Evolutionary conservation across 2,113 vertebrate species (phyloP).

Genomic region (Centropus bengalensis): DNA sequence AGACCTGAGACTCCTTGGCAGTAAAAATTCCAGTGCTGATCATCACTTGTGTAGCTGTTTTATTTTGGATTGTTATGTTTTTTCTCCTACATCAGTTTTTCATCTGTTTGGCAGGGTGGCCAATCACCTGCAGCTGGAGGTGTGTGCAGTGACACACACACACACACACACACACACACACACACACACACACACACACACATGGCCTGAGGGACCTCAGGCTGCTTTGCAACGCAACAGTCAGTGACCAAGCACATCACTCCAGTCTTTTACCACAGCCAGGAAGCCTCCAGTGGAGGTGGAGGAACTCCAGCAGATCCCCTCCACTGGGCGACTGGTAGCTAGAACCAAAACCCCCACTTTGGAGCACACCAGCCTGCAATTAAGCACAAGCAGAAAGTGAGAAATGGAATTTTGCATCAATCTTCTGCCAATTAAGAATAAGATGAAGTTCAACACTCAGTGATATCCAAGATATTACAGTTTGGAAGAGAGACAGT

Average conservation of each 20-base stretch:
- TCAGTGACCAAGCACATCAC: too few relatives aligned
- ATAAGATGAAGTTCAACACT: background rate
- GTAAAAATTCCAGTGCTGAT: background rate
- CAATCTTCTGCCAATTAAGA: background rate
- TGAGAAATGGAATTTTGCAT: background rate
- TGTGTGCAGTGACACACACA: background rate
- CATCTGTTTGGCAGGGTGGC: background rate
- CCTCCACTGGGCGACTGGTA: background rate
- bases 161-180: too few relatives aligned
- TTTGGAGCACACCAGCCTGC: background rate
- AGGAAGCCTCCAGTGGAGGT: background rate
- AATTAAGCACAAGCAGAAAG: background rate
- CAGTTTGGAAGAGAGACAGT: background rate
- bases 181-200: too few relatives aligned
- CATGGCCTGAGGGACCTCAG: too few relatives aligned
- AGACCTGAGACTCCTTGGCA: background rate
- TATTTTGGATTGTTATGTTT: background rate
- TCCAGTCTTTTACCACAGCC: background rate
- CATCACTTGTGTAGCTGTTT: background rate
- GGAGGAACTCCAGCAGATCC: background rate
- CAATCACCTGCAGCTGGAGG: background rate
- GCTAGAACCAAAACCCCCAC: background rate
- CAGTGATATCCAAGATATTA: background rate
- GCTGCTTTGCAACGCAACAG: too few relatives aligned
- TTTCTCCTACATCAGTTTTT: accelerated